These are phyloP conservation scores for Psittacula echo DNA, from an alignment of 2,797 vertebrate genomes.

Conservation along the genomic window DNA sequence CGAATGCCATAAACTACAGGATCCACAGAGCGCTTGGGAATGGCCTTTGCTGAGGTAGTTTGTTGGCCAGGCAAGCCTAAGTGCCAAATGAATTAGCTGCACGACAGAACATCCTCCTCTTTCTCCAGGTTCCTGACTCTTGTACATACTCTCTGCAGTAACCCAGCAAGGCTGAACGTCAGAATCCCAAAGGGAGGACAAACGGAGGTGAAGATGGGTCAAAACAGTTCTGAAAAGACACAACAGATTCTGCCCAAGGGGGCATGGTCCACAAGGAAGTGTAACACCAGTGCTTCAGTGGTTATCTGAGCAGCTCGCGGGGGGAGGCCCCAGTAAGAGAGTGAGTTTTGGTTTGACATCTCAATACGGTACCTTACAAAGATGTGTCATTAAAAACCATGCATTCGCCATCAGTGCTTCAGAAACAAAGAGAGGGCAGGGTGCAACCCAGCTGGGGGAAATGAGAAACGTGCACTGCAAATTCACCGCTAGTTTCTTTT, in stretches of 20 bases:
- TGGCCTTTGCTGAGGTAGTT: conserved; percentile 61
- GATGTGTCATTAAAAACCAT: not conserved
- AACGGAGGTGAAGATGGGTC: not conserved
- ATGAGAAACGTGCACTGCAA: not conserved
- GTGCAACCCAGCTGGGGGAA: not conserved
- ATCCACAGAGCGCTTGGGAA: not conserved
- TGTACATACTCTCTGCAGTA: not conserved
- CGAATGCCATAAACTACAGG: conserved; percentile 11
- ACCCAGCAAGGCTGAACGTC: not conserved
- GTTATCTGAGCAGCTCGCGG: not conserved
- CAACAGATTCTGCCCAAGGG: not conserved
- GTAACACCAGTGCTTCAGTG: not conserved
- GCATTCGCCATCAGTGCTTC: not conserved
- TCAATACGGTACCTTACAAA: not conserved
- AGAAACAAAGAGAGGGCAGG: not conserved
- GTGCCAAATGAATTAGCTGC: not conserved
- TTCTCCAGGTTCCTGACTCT: conserved; percentile 31
- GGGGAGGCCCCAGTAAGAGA: not conserved
- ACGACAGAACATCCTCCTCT: not conserved
- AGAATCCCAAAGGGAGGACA: conserved; percentile 9
- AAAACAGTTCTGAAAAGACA: not conserved
- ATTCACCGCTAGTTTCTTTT: not conserved
- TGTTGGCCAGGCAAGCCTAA: conserved; percentile 38
- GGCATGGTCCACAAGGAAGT: not conserved
- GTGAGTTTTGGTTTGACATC: not conserved